phyloP scores from a whole-genome alignment of 1,140 invertebrate genomes.

The Xylocopa sonorina region DNA sequence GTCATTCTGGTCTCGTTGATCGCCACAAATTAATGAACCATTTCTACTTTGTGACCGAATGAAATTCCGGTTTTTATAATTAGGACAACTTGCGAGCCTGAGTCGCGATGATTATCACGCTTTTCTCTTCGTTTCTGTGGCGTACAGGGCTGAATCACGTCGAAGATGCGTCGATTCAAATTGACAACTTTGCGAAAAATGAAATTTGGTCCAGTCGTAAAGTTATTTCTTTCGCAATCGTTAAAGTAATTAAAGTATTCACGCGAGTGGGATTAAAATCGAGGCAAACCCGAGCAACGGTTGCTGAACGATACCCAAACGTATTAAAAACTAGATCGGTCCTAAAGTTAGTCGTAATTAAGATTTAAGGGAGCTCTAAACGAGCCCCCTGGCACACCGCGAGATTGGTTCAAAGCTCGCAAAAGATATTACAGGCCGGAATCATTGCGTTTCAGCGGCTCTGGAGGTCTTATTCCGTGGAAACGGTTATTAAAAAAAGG shows the following conservation, averaged over 20 bases:
- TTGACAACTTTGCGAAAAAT: background rate
- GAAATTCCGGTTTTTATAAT: conserved; percentile 32
- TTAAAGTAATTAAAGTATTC: background rate
- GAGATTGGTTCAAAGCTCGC: conserved; percentile 9
- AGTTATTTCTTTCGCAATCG: too few species aligned
- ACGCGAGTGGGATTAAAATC: background rate
- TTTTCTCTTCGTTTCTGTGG: background rate
- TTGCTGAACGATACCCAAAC: background rate
- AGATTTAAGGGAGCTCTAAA: conserved; percentile 30
- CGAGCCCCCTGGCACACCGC: background rate
- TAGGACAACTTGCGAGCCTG: conserved; percentile 14
- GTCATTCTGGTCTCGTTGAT: conserved; percentile 61
- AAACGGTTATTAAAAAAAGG: conserved; percentile 53
- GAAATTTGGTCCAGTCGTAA: background rate
- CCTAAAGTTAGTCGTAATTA: conserved; percentile 27
- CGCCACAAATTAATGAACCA: conserved; percentile 46
- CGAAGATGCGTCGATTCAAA: conserved; percentile 8
- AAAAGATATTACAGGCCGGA: conserved; percentile 5
- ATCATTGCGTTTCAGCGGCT: background rate
- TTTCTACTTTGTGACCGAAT: conserved; percentile 52
- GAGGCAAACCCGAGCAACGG: background rate
- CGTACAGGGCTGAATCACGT: background rate
- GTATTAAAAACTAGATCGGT: background rate
- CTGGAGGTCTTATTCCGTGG: conserved; percentile 41
- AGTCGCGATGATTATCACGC: background rate